Evolutionary conservation across 2,113 vertebrate genomes (phyloP), one percentile per base, ranked within the genome.

Genomic region (Hippocampus guttulatus): DNA sequence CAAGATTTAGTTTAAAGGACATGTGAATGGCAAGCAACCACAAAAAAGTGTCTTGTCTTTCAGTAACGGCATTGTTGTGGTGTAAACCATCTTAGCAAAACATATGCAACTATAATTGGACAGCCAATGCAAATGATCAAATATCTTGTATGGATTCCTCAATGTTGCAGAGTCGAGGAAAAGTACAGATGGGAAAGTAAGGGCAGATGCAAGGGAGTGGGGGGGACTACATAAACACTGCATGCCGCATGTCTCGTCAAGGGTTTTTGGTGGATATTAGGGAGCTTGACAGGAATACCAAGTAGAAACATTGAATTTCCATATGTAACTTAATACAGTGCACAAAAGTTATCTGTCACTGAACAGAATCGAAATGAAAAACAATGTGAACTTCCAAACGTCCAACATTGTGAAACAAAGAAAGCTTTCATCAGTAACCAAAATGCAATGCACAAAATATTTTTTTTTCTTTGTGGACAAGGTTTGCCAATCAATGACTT

Each of bases 21-120:
- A 64, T 41, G 21, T 47, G n/a, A 45, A 47, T 65, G 41, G 63
- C 41, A 65, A 25, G 41, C 63, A 65, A 65, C 6, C 63, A 47
- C 21, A 65, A 7, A 47, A 47, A 64, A 43, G 21, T 41, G 62
- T 41, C 38, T 12, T n/a, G 62, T 41, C 20, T 10, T 41, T n/a
- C 20, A 41, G 38, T 64, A 21, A 43, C 20, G 14, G 21, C 15
- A 64, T 64, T 41, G 38, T 64, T 40, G 62, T 14, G 41, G 21
- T 25, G 21, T 47, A 9, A 23, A 45, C 25, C 63, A 47, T 45
- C 21, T 45, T 18, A 23, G 40, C 20, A 64, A 64, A 43, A 64
- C 12, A n/a, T 43, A 21, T 43, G 40, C 12, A 23, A 23, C 21
- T 14, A 43, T 23, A 10, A 64, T 45, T 64, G 40, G 21, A n/a